Evolutionary conservation across 1,140 invertebrate genomes (phyloP).

Genomic region (Hesperophylax magnus): DNA sequence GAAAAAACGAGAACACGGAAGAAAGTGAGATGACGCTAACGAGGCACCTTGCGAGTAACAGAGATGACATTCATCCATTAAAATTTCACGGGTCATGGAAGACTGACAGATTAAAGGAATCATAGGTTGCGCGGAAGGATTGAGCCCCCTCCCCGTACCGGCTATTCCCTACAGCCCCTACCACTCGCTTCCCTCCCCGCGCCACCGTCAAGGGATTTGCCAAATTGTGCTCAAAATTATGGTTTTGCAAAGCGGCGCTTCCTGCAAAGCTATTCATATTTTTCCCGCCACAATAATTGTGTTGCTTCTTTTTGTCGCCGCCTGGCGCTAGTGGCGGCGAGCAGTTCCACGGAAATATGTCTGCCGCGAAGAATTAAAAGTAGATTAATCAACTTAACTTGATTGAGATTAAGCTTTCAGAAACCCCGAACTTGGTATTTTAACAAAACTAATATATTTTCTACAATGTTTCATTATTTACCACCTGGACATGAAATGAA

Average conservation of each 20-base stretch:
- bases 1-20: conserved; percentile 25
- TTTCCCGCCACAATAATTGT: conserved; percentile 43
- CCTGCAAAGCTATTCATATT: conserved; percentile 42
- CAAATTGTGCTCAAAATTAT: conserved; percentile 50
- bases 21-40: conserved; percentile 37
- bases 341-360: conserved; percentile 26
- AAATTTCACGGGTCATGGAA: conserved; percentile 58
- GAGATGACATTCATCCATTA: conserved; percentile 57
- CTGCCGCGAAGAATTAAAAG: conserved; percentile 38
- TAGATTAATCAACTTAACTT: conserved; percentile 36
- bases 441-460: no score
- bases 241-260: conserved; percentile 39
- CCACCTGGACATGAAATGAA: no score
- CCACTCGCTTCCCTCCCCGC: not conserved
- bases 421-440: no score
- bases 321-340: not conserved
- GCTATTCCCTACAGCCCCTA: not conserved
- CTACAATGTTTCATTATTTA: no score
- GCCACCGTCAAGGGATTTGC: conserved; percentile 13
- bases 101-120: conserved; percentile 59
- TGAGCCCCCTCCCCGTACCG: conserved; percentile 15
- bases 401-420: conserved; percentile 11
- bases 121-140: conserved; percentile 52
- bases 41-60: conserved; percentile 32
- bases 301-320: conserved; percentile 42